Percentiles rank a stretch among this genome's conserved stretches.
phyloP scores from a whole-genome alignment of 2,888 invertebrate genomes.

The Parasteatoda lunata region DNA sequence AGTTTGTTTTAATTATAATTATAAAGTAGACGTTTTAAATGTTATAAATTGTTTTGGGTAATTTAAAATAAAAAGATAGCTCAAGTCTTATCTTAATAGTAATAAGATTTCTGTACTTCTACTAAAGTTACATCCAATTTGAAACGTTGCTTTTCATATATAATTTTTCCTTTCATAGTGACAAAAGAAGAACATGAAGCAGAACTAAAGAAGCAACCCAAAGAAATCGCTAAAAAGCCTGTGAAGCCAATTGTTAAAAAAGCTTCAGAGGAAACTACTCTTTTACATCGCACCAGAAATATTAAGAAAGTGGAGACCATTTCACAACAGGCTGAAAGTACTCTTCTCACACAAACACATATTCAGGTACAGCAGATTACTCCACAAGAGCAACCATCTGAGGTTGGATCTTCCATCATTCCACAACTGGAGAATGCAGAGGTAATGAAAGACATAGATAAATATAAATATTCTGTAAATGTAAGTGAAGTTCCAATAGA shows the following conservation, averaged over 20 bases:
- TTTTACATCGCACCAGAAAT: constrained; percentile 42
- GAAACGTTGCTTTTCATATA: not conserved
- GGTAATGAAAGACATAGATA: constrained; percentile 64
- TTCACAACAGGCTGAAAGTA: constrained; percentile 79
- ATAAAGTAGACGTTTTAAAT: too few species aligned
- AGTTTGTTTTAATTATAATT: too few species aligned
- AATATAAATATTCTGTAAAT: constrained; percentile 42
- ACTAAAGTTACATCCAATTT: not conserved
- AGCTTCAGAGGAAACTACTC: constrained; percentile 42
- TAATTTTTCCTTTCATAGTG: constrained; percentile 24
- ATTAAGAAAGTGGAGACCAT: constrained; percentile 50
- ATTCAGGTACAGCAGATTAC: constrained; percentile 76
- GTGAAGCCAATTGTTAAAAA: constrained; percentile 49
- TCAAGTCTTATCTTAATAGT: too few species aligned
- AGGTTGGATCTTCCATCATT: constrained; percentile 72
- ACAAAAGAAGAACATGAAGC: constrained; percentile 70
- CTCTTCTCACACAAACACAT: constrained; percentile 81
- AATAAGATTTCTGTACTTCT: too few species aligned
- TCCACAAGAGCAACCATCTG: constrained; percentile 75
- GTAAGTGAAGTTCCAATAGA: constrained; percentile 46
- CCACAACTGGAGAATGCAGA: constrained; percentile 58
- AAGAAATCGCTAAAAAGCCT: constrained; percentile 35
- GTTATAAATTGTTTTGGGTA: too few species aligned
- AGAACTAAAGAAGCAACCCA: constrained; percentile 46
- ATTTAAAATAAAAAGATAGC: too few species aligned